These are phyloP conservation scores for Mustelus asterias DNA, from an alignment of 2,113 vertebrate genomes.

Conservation along the genomic window DNA sequence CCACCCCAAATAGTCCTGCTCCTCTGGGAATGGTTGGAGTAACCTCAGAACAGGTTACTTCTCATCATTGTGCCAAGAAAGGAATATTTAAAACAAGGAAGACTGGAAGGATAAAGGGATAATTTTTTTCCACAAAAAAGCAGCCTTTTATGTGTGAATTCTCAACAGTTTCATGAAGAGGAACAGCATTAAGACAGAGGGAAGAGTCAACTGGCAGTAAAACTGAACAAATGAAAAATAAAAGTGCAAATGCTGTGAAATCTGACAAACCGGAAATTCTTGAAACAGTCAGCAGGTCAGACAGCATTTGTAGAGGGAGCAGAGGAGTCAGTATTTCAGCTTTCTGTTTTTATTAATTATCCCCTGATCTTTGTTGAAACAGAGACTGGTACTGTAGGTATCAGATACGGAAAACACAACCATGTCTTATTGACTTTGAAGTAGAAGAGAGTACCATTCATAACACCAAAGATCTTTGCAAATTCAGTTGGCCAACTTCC, in stretches of 20 bases:
- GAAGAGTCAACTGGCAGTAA: neutral
- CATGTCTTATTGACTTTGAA: neutral
- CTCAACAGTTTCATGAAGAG: neutral
- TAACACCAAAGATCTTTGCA: neutral
- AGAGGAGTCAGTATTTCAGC: neutral
- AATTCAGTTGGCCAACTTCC: neutral
- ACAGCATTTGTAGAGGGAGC: neutral
- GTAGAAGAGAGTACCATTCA: neutral
- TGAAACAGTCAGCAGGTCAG: neutral
- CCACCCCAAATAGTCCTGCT: neutral
- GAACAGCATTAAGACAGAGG: neutral
- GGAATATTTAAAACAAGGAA: neutral
- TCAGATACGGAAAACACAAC: neutral
- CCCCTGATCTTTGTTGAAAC: neutral
- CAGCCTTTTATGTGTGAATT: neutral
- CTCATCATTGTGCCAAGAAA: too few species aligned
- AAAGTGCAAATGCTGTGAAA: neutral
- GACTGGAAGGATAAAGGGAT: neutral
- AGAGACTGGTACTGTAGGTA: neutral
- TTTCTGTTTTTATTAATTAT: neutral
- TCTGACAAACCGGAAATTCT: neutral
- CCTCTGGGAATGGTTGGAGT: neutral
- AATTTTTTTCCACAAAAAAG: neutral
- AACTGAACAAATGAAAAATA: too few species aligned
- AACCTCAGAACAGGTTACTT: neutral